phyloP scores from a whole-genome alignment of 2,113 vertebrate species.

The Oreochromis niloticus region DNA sequence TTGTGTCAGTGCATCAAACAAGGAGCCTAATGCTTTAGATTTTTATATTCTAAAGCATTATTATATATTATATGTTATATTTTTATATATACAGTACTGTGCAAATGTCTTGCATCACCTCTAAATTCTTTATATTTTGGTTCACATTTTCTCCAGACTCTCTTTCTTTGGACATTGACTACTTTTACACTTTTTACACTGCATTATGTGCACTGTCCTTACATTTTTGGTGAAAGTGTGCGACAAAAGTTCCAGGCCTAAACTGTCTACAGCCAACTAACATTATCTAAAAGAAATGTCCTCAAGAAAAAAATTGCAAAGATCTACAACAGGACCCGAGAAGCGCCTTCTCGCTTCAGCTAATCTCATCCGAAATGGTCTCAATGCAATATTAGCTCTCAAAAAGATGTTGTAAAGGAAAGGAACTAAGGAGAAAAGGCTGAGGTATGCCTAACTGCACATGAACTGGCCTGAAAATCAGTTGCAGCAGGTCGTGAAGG shows the following conservation, averaged over 20 bases:
- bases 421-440: neutral
- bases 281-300: neutral
- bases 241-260: neutral
- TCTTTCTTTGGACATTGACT: neutral
- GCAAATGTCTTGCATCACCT: neutral
- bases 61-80: too few species aligned
- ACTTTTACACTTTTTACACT: neutral
- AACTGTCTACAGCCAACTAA: neutral
- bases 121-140: neutral
- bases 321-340: neutral
- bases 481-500: neutral
- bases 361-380: neutral
- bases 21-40: neutral
- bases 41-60: too few species aligned
- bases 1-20: neutral
- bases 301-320: neutral
- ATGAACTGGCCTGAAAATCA: neutral
- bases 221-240: neutral
- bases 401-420: accelerated
- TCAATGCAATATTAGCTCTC: neutral
- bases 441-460: neutral
- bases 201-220: neutral
- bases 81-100: too few species aligned
- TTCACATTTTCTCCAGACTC: neutral
- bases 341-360: accelerated